A percentile compares a stretch with the other conserved stretches of the same genome.
Conservation (phyloP, 2,113 vertebrate genomes). For the Laterallus jamaicensis region DNA sequence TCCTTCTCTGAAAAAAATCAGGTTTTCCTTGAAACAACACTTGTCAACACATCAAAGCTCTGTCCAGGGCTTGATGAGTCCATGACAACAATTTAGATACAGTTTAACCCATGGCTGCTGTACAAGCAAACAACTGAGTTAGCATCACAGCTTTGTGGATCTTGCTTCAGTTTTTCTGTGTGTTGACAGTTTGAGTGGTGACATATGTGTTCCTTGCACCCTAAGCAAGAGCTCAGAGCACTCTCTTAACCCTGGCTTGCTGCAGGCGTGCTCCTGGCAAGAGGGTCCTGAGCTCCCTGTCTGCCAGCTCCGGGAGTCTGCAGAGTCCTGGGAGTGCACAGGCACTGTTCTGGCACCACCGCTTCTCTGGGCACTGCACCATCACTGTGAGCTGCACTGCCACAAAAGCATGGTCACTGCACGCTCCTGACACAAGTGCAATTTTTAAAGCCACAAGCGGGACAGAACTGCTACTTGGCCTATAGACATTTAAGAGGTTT, state of each 20-base stretch:
- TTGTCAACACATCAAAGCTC: neutral
- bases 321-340: fast-evolving
- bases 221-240: fast-evolving
- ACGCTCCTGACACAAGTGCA: fast-evolving
- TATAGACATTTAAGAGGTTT: neutral
- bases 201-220: fast-evolving
- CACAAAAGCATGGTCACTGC: fast-evolving
- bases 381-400: fast-evolving
- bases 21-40: neutral
- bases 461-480: neutral
- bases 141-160: neutral
- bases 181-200: neutral
- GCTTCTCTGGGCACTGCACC: neutral
- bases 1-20: neutral
- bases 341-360: fast-evolving
- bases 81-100: neutral
- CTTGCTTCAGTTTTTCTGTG: neutral
- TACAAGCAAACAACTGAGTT: neutral
- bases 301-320: fast-evolving
- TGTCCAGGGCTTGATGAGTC: neutral
- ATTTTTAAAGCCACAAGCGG: neutral
- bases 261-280: fast-evolving
- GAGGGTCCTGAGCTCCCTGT: fast-evolving
- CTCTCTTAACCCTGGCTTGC: neutral
- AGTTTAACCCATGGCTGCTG: neutral